Evolutionary conservation across 2,113 vertebrate species (phyloP), one percentile per base, ranked within the genome.

Genomic region (Neomonachus schauinslandi): DNA sequence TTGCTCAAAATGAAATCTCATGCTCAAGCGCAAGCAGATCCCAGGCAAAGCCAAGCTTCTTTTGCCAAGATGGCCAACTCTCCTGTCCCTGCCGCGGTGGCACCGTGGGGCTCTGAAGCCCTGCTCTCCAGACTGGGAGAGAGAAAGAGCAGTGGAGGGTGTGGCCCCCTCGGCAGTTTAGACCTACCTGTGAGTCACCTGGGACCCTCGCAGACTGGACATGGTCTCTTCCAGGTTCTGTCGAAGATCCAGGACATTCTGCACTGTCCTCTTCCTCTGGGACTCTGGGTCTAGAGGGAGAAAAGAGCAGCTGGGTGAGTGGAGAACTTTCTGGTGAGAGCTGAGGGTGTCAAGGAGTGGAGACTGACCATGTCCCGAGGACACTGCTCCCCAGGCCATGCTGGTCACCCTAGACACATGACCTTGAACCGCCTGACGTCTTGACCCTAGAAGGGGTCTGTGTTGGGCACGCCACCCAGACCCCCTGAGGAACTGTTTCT

Each of bases 221-320:
- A 99, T 99, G 96, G 99, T 99, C 96, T 99, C 99, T 97, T 99
- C 99, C 98, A 99, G 98, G 98, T 99, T 99, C 98, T 99, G 99
- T 72, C 99, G 99, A 71, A 99, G 99, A 98, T 99, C 99, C 97
- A 99, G 98, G 39, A 99, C 99, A 92, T 99, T 99, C 98, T 99
- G 99, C 79, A 99, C 99, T 0, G 99, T 99, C 91, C 99, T 99
- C 98, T 99, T 99, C 97, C 99, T 99, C 98, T 99, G 99, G 96
- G 99, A 99, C 96, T 99, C 99, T 0, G 99, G 99, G 93, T 99
- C 99, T 98, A 71, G 95, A 13, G 93, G n/a, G 53, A 74, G 53
- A 72, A 3, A 5, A 71, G 53, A 36, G 24, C 53, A 90, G 59
- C 7, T 18, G 19, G 21, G 42, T 98, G 97, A 98, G 26, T 46